Conservation (phyloP, 2,888 invertebrate genomes). For the Cylloceria caligata region DNA sequence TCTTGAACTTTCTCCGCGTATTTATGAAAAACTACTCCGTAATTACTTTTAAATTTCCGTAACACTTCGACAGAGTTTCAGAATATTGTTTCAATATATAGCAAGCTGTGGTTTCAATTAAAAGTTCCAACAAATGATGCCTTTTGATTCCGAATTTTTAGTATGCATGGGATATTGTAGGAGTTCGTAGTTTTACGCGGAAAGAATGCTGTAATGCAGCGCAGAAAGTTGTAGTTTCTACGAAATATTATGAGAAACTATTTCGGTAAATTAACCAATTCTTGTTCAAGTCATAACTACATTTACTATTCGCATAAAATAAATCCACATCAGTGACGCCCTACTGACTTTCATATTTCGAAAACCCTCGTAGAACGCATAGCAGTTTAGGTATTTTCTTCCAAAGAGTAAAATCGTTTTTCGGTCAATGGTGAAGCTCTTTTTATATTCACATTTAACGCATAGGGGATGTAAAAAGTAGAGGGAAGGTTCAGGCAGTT, state of each 20-base stretch:
- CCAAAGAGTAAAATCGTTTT: constrained; percentile 8
- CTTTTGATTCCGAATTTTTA: too few relatives aligned
- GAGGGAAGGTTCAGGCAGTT: neutral
- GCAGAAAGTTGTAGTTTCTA: too few relatives aligned
- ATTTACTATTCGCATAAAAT: neutral
- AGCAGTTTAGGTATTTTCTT: constrained; percentile 13
- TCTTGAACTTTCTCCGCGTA: too few relatives aligned
- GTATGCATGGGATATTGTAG: too few relatives aligned
- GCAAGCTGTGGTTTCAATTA: too few relatives aligned
- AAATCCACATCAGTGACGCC: neutral
- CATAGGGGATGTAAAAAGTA: neutral
- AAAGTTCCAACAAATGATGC: too few relatives aligned
- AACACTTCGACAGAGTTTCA: too few relatives aligned
- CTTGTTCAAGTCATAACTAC: neutral
- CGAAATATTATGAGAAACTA: neutral
- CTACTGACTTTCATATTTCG: neutral
- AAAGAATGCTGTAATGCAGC: too few relatives aligned
- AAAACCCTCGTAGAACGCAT: neutral
- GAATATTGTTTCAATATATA: too few relatives aligned
- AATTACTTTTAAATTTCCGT: too few relatives aligned
- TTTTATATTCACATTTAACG: constrained; percentile 5
- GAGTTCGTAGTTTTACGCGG: too few relatives aligned
- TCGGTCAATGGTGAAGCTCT: neutral
- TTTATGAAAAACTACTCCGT: too few relatives aligned
- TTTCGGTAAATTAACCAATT: neutral